Base-by-base conservation (phyloP, 2,113 vertebrate species). In the Vicugna pacos region DNA sequence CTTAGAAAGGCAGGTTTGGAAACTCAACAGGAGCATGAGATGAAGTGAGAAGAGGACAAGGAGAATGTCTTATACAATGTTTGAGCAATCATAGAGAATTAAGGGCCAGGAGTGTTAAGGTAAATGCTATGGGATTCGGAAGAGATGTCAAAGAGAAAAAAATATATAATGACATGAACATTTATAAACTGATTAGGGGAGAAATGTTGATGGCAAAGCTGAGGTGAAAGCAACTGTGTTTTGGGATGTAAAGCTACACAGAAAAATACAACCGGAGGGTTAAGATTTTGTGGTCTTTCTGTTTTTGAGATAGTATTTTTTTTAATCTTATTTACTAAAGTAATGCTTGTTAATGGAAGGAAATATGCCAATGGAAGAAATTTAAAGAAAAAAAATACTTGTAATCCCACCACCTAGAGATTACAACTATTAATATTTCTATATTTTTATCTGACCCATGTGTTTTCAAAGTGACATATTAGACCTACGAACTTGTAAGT, bases 361-460 rank as follows among this genome's bases (percentile, higher is more conserved):
- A 81, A 73, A 81, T 56, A 54, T 73, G 10, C 67, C 38, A 75
- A 38, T 54, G 8, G 28, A 64, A 93, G 30, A 48, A 75, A 72
- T 86, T 81, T 58, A 87, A 75, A 58, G n/a, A 75, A 73, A 93
- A 89, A 81, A 50, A 35, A 46, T n/a, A 60, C 17, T 81, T 81
- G 52, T 50, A 67, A 69, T 69, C 3, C 13, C 16, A 42, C 19
- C 42, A 52, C 50, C 38, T 94, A 67, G 8, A 54, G 20, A 67
- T 67, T 30, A 75, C 16, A 79, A 54, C 32, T 20, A 16, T 52
- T 83, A 56, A 65, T 54, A 69, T 65, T 92, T 76, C 8, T 8
- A 24, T 60, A 69, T 54, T 77, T 83, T 77, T 69, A 35, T 77
- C 38, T 67, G 26, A 35, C 38, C 16, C 28, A 20, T 16, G n/a